Percentiles rank a stretch among this genome's conserved stretches.
Conservation (phyloP, 2,113 vertebrate genomes). For the Oncorhynchus clarkii region DNA sequence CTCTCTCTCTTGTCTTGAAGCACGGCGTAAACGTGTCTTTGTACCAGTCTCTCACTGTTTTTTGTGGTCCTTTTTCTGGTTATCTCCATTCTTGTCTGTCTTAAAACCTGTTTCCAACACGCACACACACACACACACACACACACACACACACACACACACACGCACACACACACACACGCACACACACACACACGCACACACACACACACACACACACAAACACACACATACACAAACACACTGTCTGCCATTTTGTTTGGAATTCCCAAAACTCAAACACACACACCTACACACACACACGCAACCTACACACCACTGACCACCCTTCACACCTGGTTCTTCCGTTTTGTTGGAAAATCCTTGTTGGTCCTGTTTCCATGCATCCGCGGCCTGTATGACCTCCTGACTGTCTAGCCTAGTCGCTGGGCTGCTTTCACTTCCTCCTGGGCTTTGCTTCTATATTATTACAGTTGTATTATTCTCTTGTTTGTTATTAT, state of each 20-base stretch:
- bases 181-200: neutral
- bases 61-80: slow-evolving; percentile 81
- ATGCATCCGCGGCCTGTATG: slow-evolving; percentile 86
- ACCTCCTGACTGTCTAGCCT: slow-evolving; percentile 78
- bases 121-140: slow-evolving; percentile 63
- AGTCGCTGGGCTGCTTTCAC: slow-evolving; percentile 71
- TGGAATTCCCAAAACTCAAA: neutral
- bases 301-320: slow-evolving; percentile 1
- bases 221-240: neutral
- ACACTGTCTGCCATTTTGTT: neutral
- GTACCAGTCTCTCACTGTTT: slow-evolving; percentile 80
- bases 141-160: no score
- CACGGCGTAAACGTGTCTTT: slow-evolving; percentile 87
- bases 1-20: slow-evolving; percentile 74
- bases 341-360: slow-evolving; percentile 80
- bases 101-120: slow-evolving; percentile 71
- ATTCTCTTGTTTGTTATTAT: slow-evolving; percentile 4
- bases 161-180: neutral
- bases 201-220: no score
- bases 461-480: neutral
- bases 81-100: slow-evolving; percentile 85
- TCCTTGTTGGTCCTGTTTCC: slow-evolving; percentile 81
- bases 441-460: slow-evolving; percentile 53
- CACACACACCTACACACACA: neutral
- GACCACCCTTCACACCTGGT: slow-evolving; percentile 38